Evolutionary conservation across 2,888 invertebrate genomes (phyloP).

Genomic region (Meliscaeva auricollis): DNA sequence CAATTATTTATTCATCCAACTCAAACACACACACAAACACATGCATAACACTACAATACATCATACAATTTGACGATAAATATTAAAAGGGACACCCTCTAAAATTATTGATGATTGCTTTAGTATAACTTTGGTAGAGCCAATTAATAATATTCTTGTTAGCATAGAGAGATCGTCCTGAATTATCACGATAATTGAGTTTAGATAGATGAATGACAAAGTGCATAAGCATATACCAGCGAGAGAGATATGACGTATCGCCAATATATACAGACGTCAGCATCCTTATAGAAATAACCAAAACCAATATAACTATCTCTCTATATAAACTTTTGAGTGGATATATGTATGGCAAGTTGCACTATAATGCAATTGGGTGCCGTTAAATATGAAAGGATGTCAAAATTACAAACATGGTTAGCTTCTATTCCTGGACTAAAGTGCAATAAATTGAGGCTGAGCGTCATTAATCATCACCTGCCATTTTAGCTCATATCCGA

Average conservation of each 20-base stretch:
- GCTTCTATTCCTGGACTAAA: constrained; percentile 66
- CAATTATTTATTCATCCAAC: constrained; percentile 59
- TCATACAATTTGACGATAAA: constrained; percentile 22
- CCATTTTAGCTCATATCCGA: constrained; percentile 70
- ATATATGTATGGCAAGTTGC: background rate
- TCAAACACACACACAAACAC: background rate
- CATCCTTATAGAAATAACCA: background rate
- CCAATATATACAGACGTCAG: background rate
- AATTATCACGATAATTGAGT: constrained; percentile 76
- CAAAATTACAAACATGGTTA: constrained; percentile 73
- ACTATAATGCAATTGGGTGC: constrained; percentile 62
- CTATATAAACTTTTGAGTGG: background rate
- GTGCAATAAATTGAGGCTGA: constrained; percentile 76
- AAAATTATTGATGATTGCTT: constrained; percentile 41
- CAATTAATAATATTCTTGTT: constrained; percentile 75
- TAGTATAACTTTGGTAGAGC: constrained; percentile 61
- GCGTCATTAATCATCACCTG: constrained; percentile 76
- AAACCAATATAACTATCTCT: constrained; percentile 1
- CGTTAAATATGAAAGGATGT: constrained; percentile 75
- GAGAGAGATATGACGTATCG: background rate
- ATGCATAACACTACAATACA: background rate
- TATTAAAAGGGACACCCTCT: constrained; percentile 41
- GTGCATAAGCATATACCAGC: constrained; percentile 47
- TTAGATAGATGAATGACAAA: constrained; percentile 76
- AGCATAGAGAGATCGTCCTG: constrained; percentile 66